Conservation (phyloP, 2,888 invertebrate species). For the Thereva unica region DNA sequence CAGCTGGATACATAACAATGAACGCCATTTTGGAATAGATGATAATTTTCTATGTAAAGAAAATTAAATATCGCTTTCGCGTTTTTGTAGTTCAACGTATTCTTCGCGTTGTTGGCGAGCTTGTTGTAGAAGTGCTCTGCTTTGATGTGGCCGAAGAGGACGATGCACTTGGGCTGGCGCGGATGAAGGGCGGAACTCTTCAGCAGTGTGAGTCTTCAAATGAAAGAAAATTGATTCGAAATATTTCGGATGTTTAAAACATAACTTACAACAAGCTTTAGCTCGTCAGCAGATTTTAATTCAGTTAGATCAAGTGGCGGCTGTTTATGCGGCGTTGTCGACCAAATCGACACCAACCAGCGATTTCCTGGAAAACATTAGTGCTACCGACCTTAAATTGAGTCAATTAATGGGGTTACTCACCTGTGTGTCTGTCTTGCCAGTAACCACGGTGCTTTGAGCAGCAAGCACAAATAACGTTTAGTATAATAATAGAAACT, state of each 20-base stretch:
- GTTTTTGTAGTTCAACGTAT: slow-evolving; percentile 70
- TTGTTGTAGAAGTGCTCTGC: slow-evolving; percentile 37
- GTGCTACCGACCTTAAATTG: background rate
- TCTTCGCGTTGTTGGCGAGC: slow-evolving; percentile 53
- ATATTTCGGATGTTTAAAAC: background rate
- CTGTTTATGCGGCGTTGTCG: slow-evolving; percentile 79
- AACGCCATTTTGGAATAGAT: slow-evolving; percentile 63
- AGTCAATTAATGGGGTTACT: slow-evolving; percentile 1
- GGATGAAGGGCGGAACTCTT: background rate
- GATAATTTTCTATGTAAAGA: slow-evolving; percentile 41
- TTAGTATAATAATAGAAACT: slow-evolving; percentile 71
- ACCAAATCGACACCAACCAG: slow-evolving; percentile 84
- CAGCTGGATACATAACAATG: slow-evolving; percentile 77
- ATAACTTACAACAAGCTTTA: slow-evolving; percentile 48
- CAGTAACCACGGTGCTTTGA: slow-evolving; percentile 80
- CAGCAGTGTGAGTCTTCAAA: slow-evolving; percentile 46
- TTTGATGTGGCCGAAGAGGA: slow-evolving; percentile 48
- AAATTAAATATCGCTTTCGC: slow-evolving; percentile 77
- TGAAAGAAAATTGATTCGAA: background rate
- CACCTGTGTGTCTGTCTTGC: slow-evolving; percentile 76
- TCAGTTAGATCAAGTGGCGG: slow-evolving; percentile 80
- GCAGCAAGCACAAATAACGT: slow-evolving; percentile 79
- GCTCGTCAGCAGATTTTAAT: slow-evolving; percentile 63
- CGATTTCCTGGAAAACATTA: slow-evolving; percentile 69
- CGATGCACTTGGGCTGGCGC: slow-evolving; percentile 51